phyloP scores from a whole-genome alignment of 92 coral and sea anemone genomes.

The Actinostola sp. region DNA sequence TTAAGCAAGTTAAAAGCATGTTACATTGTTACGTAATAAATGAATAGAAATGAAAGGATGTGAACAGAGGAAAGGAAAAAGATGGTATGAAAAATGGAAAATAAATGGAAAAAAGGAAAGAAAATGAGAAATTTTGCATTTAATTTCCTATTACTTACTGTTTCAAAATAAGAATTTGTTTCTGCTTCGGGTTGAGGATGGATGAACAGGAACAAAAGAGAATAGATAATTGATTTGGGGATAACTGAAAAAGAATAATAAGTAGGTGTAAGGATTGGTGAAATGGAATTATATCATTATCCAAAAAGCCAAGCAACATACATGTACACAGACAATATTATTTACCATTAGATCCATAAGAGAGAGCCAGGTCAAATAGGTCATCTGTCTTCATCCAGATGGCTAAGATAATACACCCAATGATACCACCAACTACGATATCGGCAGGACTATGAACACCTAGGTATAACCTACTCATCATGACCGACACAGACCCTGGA shows the following conservation, averaged over 20 bases:
- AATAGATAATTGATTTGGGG: slow-evolving; percentile 82
- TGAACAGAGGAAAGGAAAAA: no score
- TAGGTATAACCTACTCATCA: slow-evolving; percentile 92
- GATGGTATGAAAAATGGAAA: no score
- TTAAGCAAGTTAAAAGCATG: no score
- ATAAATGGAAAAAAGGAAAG: not conserved
- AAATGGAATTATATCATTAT: not conserved
- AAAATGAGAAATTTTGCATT: not conserved
- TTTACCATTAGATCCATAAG: slow-evolving; percentile 86
- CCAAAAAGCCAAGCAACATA: not conserved
- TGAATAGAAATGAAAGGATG: no score
- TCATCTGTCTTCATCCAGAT: slow-evolving; percentile 94
- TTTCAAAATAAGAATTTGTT: slow-evolving; percentile 87
- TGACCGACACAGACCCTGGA: slow-evolving; percentile 90
- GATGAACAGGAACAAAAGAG: slow-evolving; percentile 76
- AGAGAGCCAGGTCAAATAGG: slow-evolving; percentile 75
- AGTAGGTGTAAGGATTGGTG: not conserved
- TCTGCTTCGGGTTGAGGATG: slow-evolving; percentile 92
- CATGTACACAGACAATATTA: not conserved
- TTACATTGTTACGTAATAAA: no score
- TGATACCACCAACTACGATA: slow-evolving; percentile 91
- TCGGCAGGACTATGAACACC: slow-evolving; percentile 99
- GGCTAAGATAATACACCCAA: slow-evolving; percentile 86
- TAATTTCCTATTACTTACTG: slow-evolving; percentile 60
- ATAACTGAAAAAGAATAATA: slow-evolving; percentile 48